Conservation (phyloP, 2,888 invertebrate species). For the Coleophora flavipennella region DNA sequence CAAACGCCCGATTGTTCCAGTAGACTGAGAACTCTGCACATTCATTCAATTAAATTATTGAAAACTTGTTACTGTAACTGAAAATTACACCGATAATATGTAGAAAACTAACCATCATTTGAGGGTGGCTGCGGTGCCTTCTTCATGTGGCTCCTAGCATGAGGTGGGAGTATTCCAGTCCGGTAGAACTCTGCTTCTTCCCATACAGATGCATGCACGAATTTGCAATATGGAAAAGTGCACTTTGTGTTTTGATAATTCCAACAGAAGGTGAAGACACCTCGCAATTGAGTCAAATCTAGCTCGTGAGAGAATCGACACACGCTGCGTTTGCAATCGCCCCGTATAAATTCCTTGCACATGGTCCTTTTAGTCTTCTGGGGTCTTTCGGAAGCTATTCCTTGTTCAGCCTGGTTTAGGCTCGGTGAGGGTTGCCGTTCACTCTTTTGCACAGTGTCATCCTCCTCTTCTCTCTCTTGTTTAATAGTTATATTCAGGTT, state of each 20-base stretch:
- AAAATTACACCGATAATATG: no score
- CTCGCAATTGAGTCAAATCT: constrained; percentile 34
- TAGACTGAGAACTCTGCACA: no score
- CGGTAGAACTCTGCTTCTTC: constrained; percentile 45
- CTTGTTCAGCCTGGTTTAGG: not conserved
- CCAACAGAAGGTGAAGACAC: constrained; percentile 45
- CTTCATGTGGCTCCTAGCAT: constrained; percentile 34
- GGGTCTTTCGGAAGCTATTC: not conserved
- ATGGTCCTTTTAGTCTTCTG: constrained; percentile 17
- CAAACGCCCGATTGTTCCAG: no score
- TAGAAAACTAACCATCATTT: constrained; percentile 22
- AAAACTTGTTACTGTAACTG: no score
- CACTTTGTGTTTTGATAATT: constrained; percentile 45
- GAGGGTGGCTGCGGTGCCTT: constrained; percentile 29
- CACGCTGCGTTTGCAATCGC: constrained; percentile 31
- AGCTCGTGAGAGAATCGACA: constrained; percentile 41
- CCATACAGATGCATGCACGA: constrained; percentile 47
- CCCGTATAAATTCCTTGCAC: constrained; percentile 46
- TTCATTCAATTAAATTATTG: no score
- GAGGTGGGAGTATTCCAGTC: constrained; percentile 38
- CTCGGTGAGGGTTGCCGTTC: not conserved
- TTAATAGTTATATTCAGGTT: constrained; percentile 21
- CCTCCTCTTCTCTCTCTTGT: constrained; percentile 26
- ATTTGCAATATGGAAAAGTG: constrained; percentile 35
- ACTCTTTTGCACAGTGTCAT: not conserved